Evolutionary conservation across 2,888 invertebrate species (phyloP), one percentile per base, ranked within the genome.

Genomic region (Mechanitis mazaeus): DNA sequence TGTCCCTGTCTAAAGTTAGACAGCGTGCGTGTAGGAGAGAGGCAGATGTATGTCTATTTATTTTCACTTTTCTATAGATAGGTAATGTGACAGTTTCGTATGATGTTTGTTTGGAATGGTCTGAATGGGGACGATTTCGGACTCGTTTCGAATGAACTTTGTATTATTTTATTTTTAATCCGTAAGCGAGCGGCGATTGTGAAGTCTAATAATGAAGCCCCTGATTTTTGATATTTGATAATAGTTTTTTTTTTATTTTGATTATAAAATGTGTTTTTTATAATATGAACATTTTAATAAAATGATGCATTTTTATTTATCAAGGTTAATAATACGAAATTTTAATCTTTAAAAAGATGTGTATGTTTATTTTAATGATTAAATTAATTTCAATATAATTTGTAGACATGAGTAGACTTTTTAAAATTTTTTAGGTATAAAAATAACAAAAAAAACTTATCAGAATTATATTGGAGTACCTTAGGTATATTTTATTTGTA

Each of bases 21-120:
- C 66, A 61, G 63, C 50, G 60, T 55, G 61, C 45, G 60, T 55
- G 68, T 58, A 60, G 63, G 78, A 86, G 69, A 68, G 85, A 76
- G 87, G 84, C 76, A 70, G 79, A 71, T 72, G 75, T 72, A 71
- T 68, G 73, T 80, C 79, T 83, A 83, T 87, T 83, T 85, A 83
- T 86, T 87, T 84, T 85, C 84, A 83, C 84, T 87, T 84, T 84
- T 84, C 83, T 83, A 86, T 84, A 75, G 78, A 72, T 74, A 70
- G 77, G 78, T 79, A 84, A 87, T 87, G 86, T 87, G 87, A 88
- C 89, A 89, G 87, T 84, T 86, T 84, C 80, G 79, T 85, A 83
- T 85, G 85, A 84, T 85, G 84, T 87, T 86, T 88, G 88, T 88
- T 87, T 87, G 85, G 76, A 79, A 75, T 81, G 78, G 76, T 42